Evolutionary conservation across 2,797 vertebrate species (phyloP).

Genomic region (Philypnodon macrostomus): DNA sequence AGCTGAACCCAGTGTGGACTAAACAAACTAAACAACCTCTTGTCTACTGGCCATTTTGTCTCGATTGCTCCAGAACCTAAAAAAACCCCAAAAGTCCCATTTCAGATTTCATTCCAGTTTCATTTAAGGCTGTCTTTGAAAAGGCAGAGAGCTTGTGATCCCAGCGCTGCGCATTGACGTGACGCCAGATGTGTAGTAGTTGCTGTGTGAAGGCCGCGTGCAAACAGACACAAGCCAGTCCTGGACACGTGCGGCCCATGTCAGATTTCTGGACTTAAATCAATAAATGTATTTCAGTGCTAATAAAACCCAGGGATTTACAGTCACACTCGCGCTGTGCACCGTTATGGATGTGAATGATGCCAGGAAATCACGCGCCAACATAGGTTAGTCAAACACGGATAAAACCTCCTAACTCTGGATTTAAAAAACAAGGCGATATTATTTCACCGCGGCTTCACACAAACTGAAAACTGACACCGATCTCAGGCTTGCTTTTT

Average conservation of each 20-base stretch:
- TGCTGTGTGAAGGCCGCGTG: background rate
- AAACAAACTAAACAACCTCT: too few relatives aligned
- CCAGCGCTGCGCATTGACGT: conserved; percentile 2
- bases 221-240: conserved; percentile 6
- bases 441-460: background rate
- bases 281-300: conserved; percentile 3
- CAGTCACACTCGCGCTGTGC: conserved; percentile 1
- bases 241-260: background rate
- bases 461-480: too few relatives aligned
- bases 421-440: background rate
- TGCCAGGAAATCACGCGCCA: background rate
- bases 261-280: conserved; percentile 10
- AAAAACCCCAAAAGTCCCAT: background rate
- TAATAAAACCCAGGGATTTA: conserved; percentile 7
- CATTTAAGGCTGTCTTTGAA: background rate
- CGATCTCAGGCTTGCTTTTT: too few relatives aligned
- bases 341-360: background rate
- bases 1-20: too few relatives aligned
- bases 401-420: background rate
- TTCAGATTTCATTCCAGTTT: conserved; percentile 2
- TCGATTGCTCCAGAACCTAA: background rate
- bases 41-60: too few relatives aligned
- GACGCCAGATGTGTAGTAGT: conserved; percentile 12
- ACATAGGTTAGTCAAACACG: background rate
- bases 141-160: conserved; percentile 7